These are phyloP conservation scores for Elgaria multicarinata DNA, from an alignment of 2,113 vertebrate genomes.

Conservation along the genomic window DNA sequence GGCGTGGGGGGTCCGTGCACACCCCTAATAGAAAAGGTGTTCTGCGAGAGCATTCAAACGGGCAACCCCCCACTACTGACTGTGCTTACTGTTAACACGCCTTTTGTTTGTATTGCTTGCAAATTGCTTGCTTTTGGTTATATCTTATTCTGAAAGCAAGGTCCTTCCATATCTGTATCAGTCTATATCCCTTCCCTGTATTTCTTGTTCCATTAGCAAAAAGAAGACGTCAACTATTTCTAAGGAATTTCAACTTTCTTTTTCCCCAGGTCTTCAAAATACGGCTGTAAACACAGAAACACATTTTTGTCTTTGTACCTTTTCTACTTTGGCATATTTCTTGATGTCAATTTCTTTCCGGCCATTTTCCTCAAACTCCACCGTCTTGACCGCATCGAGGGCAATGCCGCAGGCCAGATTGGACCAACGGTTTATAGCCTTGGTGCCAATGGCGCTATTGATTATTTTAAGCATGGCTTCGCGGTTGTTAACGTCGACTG, in stretches of 20 bases:
- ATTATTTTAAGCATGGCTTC: slow-evolving; percentile 94
- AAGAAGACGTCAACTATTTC: background rate
- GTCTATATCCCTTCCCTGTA: background rate
- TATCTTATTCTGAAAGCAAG: background rate
- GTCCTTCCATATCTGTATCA: background rate
- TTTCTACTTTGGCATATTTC: slow-evolving; percentile 96
- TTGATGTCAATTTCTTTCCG: slow-evolving; percentile 97
- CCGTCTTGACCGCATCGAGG: slow-evolving; percentile 89
- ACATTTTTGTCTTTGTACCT: slow-evolving; percentile 72
- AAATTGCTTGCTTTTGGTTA: background rate
- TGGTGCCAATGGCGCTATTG: slow-evolving; percentile 90
- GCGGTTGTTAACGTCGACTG: slow-evolving; percentile 87
- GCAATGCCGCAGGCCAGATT: slow-evolving; percentile 88
- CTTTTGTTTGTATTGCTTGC: no score
- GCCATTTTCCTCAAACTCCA: slow-evolving; percentile 92
- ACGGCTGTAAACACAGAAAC: rapidly evolving
- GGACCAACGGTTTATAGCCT: slow-evolving; percentile 85
- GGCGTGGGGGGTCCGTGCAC: no score
- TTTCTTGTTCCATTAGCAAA: background rate
- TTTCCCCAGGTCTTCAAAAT: background rate
- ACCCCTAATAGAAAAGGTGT: background rate
- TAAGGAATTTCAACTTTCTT: no score
- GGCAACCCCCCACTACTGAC: background rate
- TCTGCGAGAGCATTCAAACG: background rate
- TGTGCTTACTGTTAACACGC: rapidly evolving